Base-by-base conservation (phyloP, 1,140 invertebrate genomes). In the Lordiphosa stackelbergi region DNA sequence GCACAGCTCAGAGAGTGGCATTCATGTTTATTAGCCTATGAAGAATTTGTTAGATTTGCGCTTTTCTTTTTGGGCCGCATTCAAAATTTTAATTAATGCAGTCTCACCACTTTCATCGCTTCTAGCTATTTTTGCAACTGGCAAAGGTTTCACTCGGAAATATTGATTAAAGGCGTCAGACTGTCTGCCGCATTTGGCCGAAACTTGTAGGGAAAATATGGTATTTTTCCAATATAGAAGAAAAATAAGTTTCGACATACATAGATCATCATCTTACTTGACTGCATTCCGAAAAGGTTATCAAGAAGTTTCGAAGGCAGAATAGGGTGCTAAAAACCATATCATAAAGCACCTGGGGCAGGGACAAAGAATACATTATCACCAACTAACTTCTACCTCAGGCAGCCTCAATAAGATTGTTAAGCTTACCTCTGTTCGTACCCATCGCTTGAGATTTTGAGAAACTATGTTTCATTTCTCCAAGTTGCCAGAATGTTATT, bases 21-120 rank as follows among this genome's bases (percentile, higher is more conserved):
- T 83, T 83, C 77, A 83, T 73, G 77, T 83, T 83, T 83, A 83
- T 83, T 83, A 83, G 77, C 77, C 78, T 83, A 83, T 84, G 77
- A 83, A 83, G 77, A 77, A 83, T 83, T 83, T 83, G 73, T 77
- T 75, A 81, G 77, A 64, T 69, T 69, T 83, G 69, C 73, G 61
- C 65, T 77, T 79, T 75, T 72, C 69, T 63, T 81, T 77, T 77
- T 57, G 71, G 78, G 59, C 68, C 45, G 68, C 77, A 75, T 81
- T 81, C 75, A 81, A 75, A 31, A 75, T 79, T 81, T 81, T 81
- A 81, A 81, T 81, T 83, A 81, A 83, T 81, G 75, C 77, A 69
- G 75, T 66, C 19, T 62, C 63, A 38, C 63, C 66, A 24, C 22
- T 40, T 49, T 69, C 55, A 41, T 24, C 54, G 37, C 38, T 13